Percentiles rank a stretch among this genome's conserved stretches.
Evolutionary conservation across 2,797 vertebrate species (phyloP).

Genomic region (Xenops minutus): DNA sequence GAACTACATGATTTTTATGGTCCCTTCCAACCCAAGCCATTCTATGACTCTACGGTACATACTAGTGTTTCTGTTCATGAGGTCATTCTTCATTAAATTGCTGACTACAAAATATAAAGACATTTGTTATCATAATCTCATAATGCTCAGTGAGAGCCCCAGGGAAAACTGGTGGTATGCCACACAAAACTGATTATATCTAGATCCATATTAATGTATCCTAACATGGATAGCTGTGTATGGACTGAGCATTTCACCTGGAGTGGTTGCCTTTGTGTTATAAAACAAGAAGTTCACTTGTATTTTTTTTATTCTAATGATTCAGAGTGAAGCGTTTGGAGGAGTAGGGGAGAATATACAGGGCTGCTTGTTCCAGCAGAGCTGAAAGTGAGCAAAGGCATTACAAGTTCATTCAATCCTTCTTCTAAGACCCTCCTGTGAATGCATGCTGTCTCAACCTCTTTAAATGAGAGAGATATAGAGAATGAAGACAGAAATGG

Average conservation of each 20-base stretch:
- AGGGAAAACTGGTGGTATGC: background rate
- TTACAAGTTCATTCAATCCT: background rate
- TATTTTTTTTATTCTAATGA: background rate
- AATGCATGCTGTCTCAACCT: background rate
- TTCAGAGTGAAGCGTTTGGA: background rate
- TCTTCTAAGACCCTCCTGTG: background rate
- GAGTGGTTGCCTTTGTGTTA: background rate
- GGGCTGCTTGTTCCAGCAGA: fast-evolving
- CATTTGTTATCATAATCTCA: background rate
- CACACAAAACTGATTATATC: background rate
- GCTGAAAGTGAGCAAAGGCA: background rate
- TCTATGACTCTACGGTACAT: background rate
- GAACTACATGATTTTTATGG: background rate
- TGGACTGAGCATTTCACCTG: background rate
- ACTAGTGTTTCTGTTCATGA: background rate
- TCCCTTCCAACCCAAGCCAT: background rate
- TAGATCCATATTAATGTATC: background rate
- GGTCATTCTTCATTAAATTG: background rate
- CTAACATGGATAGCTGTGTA: background rate
- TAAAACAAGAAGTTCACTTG: background rate
- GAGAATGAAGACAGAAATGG: background rate
- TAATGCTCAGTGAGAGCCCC: background rate
- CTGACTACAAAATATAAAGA: background rate
- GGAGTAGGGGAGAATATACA: background rate
- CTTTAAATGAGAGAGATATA: background rate